Evolutionary conservation across 2,888 invertebrate species (phyloP).

Genomic region (Drosophila vallismaia): DNA sequence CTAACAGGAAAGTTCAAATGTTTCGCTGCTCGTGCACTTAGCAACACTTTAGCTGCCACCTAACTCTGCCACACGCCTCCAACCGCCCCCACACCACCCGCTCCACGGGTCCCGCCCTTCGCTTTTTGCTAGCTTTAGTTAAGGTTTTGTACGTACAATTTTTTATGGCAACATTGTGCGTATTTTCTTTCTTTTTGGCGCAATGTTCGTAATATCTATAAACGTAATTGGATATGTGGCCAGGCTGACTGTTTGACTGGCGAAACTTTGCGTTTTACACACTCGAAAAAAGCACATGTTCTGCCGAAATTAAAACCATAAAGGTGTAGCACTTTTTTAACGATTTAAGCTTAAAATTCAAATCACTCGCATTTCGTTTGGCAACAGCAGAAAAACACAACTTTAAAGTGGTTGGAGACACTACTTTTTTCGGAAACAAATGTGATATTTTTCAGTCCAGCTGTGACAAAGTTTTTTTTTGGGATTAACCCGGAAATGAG

Average conservation of each 20-base stretch:
- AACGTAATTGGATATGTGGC: conserved; percentile 77
- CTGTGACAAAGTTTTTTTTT: background rate
- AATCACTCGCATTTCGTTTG: background rate
- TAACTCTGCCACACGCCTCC: background rate
- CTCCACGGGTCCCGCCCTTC: conserved; percentile 1
- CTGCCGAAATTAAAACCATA: background rate
- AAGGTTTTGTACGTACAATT: conserved; percentile 47
- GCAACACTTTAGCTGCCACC: conserved; percentile 43
- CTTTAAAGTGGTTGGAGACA: background rate
- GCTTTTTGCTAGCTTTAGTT: conserved; percentile 56
- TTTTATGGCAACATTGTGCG: conserved; percentile 75
- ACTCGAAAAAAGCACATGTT: background rate
- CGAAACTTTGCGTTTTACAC: conserved; percentile 38
- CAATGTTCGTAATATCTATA: conserved; percentile 75
- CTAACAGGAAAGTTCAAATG: conserved; percentile 61
- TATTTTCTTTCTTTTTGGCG: conserved; percentile 46
- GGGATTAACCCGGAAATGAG: background rate
- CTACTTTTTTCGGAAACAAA: background rate
- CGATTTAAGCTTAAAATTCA: background rate
- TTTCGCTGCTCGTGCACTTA: conserved; percentile 51
- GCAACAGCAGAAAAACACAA: background rate
- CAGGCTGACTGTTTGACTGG: conserved; percentile 46
- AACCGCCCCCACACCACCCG: background rate
- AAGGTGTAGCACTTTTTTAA: background rate
- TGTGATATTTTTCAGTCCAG: background rate